Conservation (phyloP, 2,113 vertebrate genomes). For the Rafetus swinhoei region DNA sequence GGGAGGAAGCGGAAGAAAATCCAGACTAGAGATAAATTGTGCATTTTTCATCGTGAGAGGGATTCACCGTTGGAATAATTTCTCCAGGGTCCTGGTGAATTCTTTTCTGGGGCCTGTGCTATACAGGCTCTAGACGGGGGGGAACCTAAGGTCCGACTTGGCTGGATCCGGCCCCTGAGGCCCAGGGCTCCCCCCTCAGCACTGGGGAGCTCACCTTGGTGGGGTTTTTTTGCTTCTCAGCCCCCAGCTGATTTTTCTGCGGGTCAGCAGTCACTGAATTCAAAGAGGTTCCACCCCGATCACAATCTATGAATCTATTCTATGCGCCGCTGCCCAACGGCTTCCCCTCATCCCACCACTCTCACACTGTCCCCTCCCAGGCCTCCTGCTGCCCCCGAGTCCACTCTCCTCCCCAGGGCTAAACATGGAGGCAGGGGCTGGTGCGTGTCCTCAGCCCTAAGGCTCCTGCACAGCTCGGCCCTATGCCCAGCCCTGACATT, state of each 20-base stretch:
- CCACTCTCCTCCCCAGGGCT: neutral
- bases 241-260: no score
- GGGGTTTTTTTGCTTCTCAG: no score
- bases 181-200: no score
- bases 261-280: no score
- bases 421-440: neutral
- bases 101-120: neutral
- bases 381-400: neutral
- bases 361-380: neutral
- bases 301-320: neutral
- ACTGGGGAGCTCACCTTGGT: no score
- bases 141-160: no score
- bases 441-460: neutral
- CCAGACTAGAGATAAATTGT: neutral
- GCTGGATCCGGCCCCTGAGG: no score
- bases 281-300: no score
- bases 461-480: neutral
- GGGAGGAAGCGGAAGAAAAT: neutral
- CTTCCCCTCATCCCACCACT: neutral
- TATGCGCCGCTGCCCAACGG: neutral
- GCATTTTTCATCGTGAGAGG: neutral
- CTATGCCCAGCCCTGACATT: neutral
- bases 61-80: no score
- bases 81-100: neutral
- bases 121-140: neutral